These are phyloP conservation scores for Clarias macrocephalus DNA, from an alignment of 2,113 vertebrate species.

Conservation along the genomic window DNA sequence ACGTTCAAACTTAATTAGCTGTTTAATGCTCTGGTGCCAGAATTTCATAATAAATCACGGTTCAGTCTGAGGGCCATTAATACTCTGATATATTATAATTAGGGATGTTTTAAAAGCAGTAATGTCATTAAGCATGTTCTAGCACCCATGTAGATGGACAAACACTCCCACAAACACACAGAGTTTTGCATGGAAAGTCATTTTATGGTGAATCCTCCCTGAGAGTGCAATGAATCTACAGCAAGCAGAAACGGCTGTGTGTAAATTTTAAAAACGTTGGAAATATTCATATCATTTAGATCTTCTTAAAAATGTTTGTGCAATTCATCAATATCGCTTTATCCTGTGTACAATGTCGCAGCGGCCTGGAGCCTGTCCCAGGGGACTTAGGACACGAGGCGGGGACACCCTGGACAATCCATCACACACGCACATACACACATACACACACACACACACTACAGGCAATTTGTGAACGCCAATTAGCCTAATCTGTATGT, in stretches of 20 bases:
- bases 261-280: too few species aligned
- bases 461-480: too few species aligned
- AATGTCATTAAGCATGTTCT: not conserved
- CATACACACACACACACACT: too few species aligned
- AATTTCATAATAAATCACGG: not conserved
- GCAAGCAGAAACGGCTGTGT: not conserved
- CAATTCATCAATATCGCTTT: too few species aligned
- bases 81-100: not conserved
- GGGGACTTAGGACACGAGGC: too few species aligned
- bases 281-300: too few species aligned
- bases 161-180: not conserved
- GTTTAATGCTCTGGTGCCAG: not conserved
- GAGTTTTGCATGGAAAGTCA: not conserved
- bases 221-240: not conserved
- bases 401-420: too few species aligned
- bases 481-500: too few species aligned
- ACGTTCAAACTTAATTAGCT: constrained; percentile 29
- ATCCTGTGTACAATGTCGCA: too few species aligned
- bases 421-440: too few species aligned
- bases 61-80: not conserved
- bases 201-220: not conserved
- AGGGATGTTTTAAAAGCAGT: not conserved
- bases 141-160: not conserved
- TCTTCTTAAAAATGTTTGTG: too few species aligned
- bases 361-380: too few species aligned